phyloP scores from a whole-genome alignment of 2,888 invertebrate species.

The Protula sp. region DNA sequence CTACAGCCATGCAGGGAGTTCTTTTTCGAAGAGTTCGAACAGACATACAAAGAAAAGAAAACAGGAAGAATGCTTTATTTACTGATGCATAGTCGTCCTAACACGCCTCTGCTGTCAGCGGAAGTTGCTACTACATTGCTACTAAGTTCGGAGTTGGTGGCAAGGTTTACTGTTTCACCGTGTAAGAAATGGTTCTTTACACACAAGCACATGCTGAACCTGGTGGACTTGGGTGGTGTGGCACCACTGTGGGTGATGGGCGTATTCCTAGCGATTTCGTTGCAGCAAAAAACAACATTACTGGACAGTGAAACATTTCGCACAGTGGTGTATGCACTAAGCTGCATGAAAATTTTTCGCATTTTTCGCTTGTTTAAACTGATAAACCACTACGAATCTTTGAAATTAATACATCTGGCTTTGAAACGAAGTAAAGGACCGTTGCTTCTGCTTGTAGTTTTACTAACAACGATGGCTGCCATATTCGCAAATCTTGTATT shows the following conservation, averaged over 20 bases:
- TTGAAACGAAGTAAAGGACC: neutral
- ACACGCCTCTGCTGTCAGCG: neutral
- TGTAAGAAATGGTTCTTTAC: neutral
- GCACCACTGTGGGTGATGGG: neutral
- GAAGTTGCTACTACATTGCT: neutral
- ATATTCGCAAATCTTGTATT: neutral
- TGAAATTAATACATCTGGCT: neutral
- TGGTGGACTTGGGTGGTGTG: neutral
- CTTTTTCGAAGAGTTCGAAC: neutral
- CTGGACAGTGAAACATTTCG: neutral
- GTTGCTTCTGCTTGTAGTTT: neutral
- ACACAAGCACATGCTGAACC: neutral
- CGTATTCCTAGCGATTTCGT: no score
- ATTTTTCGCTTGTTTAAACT: neutral
- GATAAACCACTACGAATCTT: neutral
- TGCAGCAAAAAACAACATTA: neutral
- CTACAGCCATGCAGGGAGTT: neutral
- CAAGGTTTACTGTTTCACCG: neutral
- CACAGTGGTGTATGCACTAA: neutral
- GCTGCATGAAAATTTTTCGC: neutral
- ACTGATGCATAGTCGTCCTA: neutral
- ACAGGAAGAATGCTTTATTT: neutral
- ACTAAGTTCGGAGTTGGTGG: neutral
- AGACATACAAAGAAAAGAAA: neutral
- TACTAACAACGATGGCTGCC: neutral